Evolutionary conservation across 1,140 invertebrate genomes (phyloP).

Genomic region (Coptotermes formosanus): DNA sequence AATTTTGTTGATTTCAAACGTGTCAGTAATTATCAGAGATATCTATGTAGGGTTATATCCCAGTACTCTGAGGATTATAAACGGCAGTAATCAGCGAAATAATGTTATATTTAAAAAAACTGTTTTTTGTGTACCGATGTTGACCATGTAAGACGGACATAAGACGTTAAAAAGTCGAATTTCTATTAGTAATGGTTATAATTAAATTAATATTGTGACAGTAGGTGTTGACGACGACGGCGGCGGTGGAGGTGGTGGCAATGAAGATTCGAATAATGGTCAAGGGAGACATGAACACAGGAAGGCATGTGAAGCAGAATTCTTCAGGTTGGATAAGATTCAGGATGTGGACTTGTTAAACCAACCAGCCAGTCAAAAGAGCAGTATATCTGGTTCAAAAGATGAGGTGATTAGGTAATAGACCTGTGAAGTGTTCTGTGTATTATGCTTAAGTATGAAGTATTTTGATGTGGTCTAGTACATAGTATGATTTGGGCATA

Average conservation of each 20-base stretch:
- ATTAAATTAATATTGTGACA: not conserved
- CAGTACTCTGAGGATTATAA: not conserved
- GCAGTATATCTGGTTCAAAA: not conserved
- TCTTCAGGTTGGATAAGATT: not conserved
- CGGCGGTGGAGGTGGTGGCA: not conserved
- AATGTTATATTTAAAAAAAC: not conserved
- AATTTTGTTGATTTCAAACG: not conserved
- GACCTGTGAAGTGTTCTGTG: not conserved
- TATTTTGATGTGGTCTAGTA: too few relatives aligned
- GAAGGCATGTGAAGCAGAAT: not conserved
- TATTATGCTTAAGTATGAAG: too few relatives aligned
- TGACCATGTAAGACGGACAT: not conserved
- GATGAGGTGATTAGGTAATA: constrained; percentile 3
- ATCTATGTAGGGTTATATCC: not conserved
- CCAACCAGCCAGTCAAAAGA: not conserved
- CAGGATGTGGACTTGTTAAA: not conserved
- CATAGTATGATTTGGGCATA: too few relatives aligned
- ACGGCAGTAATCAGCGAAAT: not conserved
- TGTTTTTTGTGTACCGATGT: not conserved
- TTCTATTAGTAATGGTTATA: not conserved
- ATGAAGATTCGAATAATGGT: not conserved
- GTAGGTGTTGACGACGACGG: not conserved
- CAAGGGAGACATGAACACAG: not conserved
- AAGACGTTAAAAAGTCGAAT: not conserved
- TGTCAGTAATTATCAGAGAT: not conserved